Evolutionary conservation across 2,113 vertebrate genomes (phyloP), one percentile per base, ranked within the genome.

Genomic region (Eulemur macaco): DNA sequence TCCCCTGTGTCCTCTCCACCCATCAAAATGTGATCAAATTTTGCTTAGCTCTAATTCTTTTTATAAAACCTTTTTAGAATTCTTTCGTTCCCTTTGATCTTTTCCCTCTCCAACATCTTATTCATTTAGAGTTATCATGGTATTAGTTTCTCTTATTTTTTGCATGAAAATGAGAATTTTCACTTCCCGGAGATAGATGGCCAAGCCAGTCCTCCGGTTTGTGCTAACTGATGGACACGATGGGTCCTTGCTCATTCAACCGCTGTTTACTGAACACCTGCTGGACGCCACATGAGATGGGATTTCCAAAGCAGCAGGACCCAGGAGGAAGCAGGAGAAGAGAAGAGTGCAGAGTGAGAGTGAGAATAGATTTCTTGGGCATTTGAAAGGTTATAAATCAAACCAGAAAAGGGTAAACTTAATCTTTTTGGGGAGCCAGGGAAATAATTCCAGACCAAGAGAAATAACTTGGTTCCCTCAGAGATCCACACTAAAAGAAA

Each of bases 261-360:
- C 66, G 4, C 15, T 15, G 11, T 1, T 29, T 37, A 5, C 27
- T 29, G 78, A 56, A n/a, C 15, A 21, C 5, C 20, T 45, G 27
- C 18, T 6, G 20, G 37, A 25, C 23, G 39, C 34, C 47, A 2
- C 1, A 0, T 6, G 31, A n/a, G 7, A 3, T 0, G 4, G 15
- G 37, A 13, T 66, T 56, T 85, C 77, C 50, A 34, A 86, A 68
- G 6, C 27, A 60, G 5, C 11, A 3, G 0, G 29, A 86, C 0
- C 3, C 50, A 52, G 15, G 50, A 89, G 39, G 17, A 50, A 6
- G 7, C 23, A n/a, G 6, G 17, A 29, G 17, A 29, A 29, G 8
- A 54, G 39, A n/a, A 3, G 0, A 1, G 31, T 39, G 47, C 74
- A 18, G 47, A 31, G 14, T 4, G 12, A n/a, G 27, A 39, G 23